Percentiles rank a stretch among this genome's conserved stretches.
phyloP scores from a whole-genome alignment of 2,888 invertebrate species.

The Dolichomitus sp. region DNA sequence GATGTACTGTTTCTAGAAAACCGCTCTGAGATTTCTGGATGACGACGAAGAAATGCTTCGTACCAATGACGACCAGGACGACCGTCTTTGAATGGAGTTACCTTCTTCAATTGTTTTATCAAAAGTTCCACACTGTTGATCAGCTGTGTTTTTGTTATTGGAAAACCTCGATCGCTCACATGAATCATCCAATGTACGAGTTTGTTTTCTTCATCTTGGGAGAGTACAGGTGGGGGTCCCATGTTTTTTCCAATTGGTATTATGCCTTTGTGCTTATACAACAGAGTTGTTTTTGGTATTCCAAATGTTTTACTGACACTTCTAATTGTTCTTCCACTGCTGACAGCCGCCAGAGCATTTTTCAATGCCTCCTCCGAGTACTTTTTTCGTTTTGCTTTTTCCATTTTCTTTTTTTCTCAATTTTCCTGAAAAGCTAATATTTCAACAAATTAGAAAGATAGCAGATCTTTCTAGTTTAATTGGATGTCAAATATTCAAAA shows the following conservation, averaged over 20 bases:
- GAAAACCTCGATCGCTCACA: conserved; percentile 75
- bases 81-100: conserved; percentile 75
- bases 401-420: conserved; percentile 12
- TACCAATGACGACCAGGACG: conserved; percentile 81
- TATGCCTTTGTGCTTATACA: conserved; percentile 65
- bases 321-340: conserved; percentile 43
- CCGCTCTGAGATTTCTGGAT: conserved; percentile 75
- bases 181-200: conserved; percentile 72
- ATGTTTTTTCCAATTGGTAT: conserved; percentile 64
- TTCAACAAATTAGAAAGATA: neutral
- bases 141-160: conserved; percentile 77
- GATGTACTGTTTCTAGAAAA: conserved; percentile 76
- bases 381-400: conserved; percentile 45
- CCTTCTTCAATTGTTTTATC: conserved; percentile 61
- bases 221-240: conserved; percentile 69
- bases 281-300: conserved; percentile 63
- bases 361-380: conserved; percentile 50
- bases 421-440: conserved; percentile 1
- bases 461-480: neutral
- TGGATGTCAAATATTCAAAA: neutral
- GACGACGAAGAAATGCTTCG: conserved; percentile 77
- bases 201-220: conserved; percentile 60
- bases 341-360: conserved; percentile 47
- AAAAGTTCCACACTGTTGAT: conserved; percentile 75
- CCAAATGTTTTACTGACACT: conserved; percentile 54